phyloP scores from a whole-genome alignment of 1,140 invertebrate species.

The Apis dorsata region DNA sequence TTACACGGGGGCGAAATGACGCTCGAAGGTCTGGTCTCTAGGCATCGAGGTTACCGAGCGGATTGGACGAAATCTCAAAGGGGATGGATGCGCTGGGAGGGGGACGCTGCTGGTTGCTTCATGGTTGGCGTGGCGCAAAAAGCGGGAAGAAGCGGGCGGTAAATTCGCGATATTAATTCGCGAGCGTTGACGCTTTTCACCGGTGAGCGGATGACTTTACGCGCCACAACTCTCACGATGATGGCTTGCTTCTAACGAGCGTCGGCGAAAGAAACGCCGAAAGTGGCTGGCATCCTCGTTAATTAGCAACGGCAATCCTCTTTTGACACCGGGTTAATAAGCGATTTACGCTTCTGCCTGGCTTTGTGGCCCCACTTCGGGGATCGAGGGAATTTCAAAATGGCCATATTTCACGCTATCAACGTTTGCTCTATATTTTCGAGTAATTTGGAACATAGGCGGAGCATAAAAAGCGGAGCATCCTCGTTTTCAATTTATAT shows the following conservation, averaged over 20 bases:
- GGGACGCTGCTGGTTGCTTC: background rate
- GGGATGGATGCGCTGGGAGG: background rate
- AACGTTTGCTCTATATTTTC: no score
- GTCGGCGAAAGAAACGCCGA: conserved; percentile 1
- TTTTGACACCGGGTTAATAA: conserved; percentile 1
- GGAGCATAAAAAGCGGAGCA: no score
- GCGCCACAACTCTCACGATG: conserved; percentile 1
- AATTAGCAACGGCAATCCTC: conserved; percentile 18
- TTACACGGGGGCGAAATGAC: conserved; percentile 19
- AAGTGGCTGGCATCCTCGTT: conserved; percentile 13
- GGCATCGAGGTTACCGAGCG: background rate
- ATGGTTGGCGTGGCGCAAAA: conserved; percentile 11
- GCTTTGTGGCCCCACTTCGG: no score
- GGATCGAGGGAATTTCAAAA: no score
- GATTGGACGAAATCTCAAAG: conserved; percentile 37
- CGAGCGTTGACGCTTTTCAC: conserved; percentile 4
- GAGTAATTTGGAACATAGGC: no score
- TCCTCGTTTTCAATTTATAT: no score
- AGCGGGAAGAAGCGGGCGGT: conserved; percentile 4
- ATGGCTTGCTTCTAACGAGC: background rate
- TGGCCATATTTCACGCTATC: no score
- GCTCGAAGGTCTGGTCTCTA: conserved; percentile 3
- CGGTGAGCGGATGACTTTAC: background rate
- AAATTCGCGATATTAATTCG: conserved; percentile 47
- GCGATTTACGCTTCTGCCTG: background rate